Percentiles rank a stretch among this genome's conserved stretches.
These are phyloP conservation scores for Engystomops pustulosus DNA, from an alignment of 2,113 vertebrate genomes.

Conservation along the genomic window DNA sequence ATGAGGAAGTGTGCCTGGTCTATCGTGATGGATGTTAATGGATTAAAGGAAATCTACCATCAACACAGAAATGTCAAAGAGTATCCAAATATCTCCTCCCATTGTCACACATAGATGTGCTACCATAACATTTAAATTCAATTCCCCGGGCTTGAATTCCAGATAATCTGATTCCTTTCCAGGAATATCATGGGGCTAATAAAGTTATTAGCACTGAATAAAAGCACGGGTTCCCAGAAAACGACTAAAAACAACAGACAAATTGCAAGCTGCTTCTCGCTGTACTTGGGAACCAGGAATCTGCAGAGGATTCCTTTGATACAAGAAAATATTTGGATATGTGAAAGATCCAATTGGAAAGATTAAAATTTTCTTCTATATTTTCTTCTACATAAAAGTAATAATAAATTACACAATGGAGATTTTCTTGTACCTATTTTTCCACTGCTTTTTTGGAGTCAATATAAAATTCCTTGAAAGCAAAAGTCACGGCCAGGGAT, in stretches of 20 bases:
- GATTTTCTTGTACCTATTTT: too few relatives aligned
- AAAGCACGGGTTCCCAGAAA: not conserved
- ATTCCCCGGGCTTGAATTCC: not conserved
- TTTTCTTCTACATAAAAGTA: too few relatives aligned
- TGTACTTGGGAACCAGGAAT: not conserved
- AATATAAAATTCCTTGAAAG: too few relatives aligned
- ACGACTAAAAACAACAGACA: not conserved
- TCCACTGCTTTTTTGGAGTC: too few relatives aligned
- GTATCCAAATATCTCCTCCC: not conserved
- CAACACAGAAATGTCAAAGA: not conserved
- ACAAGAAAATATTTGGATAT: not conserved
- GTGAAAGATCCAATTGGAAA: not conserved
- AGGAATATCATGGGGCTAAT: not conserved
- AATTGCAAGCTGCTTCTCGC: not conserved
- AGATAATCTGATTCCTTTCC: slow-evolving; percentile 8
- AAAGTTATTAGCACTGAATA: not conserved
- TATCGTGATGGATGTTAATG: too few relatives aligned
- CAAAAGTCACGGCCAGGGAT: too few relatives aligned
- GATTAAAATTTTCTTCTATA: not conserved
- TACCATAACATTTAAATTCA: not conserved
- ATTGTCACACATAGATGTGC: not conserved
- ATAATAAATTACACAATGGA: too few relatives aligned
- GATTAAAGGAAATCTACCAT: too few relatives aligned
- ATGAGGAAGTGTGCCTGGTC: too few relatives aligned
- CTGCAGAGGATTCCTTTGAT: not conserved